A percentile compares a stretch with the other conserved stretches of the same genome.
These are phyloP conservation scores for Muscicapa comitata DNA, from an alignment of 2,797 vertebrate species.

Conservation along the genomic window DNA sequence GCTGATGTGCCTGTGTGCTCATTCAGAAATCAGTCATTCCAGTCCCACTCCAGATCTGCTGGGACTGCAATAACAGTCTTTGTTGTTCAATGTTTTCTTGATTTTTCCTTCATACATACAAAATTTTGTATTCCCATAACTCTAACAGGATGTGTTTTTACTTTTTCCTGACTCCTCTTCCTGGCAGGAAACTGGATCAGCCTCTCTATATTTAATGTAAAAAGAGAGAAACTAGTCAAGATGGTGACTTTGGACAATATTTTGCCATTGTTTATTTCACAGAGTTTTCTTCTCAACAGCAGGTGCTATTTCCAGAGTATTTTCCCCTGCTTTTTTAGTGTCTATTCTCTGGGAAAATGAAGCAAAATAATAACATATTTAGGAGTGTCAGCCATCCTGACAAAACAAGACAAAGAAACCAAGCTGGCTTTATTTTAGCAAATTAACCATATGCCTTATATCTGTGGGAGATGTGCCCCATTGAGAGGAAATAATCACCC, in stretches of 20 bases:
- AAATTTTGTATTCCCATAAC: background rate
- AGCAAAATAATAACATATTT: background rate
- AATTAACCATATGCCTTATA: background rate
- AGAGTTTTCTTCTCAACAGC: background rate
- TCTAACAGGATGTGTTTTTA: background rate
- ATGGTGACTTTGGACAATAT: background rate
- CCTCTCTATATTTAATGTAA: background rate
- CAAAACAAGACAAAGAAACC: background rate
- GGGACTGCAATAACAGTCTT: background rate
- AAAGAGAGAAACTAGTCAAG: conserved; percentile 12
- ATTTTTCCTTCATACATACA: background rate
- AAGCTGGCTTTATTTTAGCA: background rate
- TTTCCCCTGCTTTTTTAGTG: background rate
- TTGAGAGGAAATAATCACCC: conserved; percentile 7
- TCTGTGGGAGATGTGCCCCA: background rate
- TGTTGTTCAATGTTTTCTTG: background rate
- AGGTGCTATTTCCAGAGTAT: background rate
- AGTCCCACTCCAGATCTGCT: background rate
- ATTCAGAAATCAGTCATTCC: background rate
- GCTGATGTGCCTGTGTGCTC: background rate
- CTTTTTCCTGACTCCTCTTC: background rate
- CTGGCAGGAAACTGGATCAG: background rate
- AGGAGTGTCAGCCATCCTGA: background rate
- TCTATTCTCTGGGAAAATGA: background rate
- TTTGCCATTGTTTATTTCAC: background rate